Conservation (phyloP, 2,888 invertebrate species). For the Rotaria macrura region DNA sequence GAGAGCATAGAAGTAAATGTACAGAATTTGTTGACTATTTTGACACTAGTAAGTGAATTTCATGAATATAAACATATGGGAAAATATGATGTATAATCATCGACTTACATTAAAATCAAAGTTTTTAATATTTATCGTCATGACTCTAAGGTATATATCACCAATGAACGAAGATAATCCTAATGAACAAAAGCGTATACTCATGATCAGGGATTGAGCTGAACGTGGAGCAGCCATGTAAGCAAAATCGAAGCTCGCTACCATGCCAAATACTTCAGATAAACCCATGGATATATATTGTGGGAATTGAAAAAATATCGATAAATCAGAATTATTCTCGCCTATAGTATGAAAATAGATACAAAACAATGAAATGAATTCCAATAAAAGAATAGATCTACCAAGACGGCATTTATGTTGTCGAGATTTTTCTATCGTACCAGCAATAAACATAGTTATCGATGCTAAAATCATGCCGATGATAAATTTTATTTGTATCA, state of each 20-base stretch:
- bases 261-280: slow-evolving; percentile 53
- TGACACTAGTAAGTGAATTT: not conserved
- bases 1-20: not conserved
- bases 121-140: not conserved
- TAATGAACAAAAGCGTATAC: slow-evolving; percentile 51
- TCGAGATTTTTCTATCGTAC: not conserved
- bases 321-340: slow-evolving; percentile 49
- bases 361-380: not conserved
- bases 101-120: not conserved
- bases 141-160: slow-evolving; percentile 34
- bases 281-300: slow-evolving; percentile 52
- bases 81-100: no score
- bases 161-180: slow-evolving; percentile 52
- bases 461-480: not conserved
- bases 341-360: not conserved
- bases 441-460: slow-evolving; percentile 22
- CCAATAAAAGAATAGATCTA: not conserved
- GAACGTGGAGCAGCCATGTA: slow-evolving; percentile 51
- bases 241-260: slow-evolving; percentile 53
- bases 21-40: not conserved
- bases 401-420: not conserved
- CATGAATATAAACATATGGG: not conserved
- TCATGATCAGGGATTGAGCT: slow-evolving; percentile 53
- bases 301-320: slow-evolving; percentile 52
- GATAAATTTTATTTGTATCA: not conserved